These are phyloP conservation scores for Heliconius hortense DNA, from an alignment of 2,888 invertebrate species.

Conservation along the genomic window DNA sequence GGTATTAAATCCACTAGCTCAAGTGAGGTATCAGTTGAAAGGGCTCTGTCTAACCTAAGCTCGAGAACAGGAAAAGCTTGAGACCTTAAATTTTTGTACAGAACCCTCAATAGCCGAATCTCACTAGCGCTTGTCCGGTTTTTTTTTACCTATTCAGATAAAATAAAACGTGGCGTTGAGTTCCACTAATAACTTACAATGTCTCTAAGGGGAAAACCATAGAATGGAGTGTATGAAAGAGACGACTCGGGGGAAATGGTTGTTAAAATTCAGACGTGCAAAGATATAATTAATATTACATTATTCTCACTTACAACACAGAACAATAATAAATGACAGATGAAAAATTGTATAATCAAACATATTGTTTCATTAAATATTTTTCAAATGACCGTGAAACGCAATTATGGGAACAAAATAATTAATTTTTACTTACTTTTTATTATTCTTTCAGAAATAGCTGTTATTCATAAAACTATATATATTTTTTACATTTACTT, in stretches of 20 bases:
- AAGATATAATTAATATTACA: not conserved
- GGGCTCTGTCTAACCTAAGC: too few species aligned
- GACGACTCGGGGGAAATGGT: not conserved
- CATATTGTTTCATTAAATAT: constrained; percentile 9
- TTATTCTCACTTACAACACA: not conserved
- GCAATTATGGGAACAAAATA: not conserved
- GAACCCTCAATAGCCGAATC: too few species aligned
- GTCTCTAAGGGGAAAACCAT: not conserved
- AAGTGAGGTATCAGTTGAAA: too few species aligned
- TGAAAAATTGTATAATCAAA: not conserved
- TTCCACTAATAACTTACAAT: not conserved
- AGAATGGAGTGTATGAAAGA: not conserved
- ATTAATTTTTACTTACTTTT: not conserved
- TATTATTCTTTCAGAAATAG: not conserved
- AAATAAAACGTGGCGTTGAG: not conserved
- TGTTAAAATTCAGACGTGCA: not conserved
- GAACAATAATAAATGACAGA: not conserved
- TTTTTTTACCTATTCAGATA: not conserved
- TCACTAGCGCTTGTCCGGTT: too few species aligned
- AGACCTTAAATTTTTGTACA: too few species aligned
- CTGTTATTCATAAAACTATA: not conserved
- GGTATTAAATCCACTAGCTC: too few species aligned
- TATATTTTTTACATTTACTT: too few species aligned
- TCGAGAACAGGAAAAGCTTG: too few species aligned
- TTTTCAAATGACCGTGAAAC: not conserved